Evolutionary conservation across 1,140 invertebrate genomes (phyloP).

Genomic region (Sycobia sp.): DNA sequence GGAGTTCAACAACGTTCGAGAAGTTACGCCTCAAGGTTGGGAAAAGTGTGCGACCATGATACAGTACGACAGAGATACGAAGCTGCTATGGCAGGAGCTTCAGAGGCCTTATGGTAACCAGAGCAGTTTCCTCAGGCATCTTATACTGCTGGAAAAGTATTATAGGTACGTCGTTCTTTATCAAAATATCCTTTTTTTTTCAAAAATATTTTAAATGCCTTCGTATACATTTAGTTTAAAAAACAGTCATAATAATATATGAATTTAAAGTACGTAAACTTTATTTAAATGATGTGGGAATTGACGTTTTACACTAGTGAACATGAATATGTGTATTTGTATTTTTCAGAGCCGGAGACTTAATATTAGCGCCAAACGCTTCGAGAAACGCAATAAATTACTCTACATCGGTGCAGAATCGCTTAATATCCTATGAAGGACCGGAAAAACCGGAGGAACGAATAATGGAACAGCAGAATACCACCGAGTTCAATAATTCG

Average conservation of each 20-base stretch:
- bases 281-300: too few species aligned
- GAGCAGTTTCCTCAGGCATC: constrained; percentile 79
- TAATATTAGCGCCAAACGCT: constrained; percentile 74
- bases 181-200: too few species aligned
- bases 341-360: constrained; percentile 69
- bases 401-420: constrained; percentile 77
- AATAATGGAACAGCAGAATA: constrained; percentile 49
- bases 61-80: constrained; percentile 81
- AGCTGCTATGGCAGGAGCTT: constrained; percentile 77
- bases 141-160: constrained; percentile 82
- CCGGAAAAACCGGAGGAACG: constrained; percentile 58
- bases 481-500: constrained; percentile 46
- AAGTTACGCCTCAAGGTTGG: constrained; percentile 78
- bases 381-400: constrained; percentile 76
- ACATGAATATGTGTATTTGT: too few species aligned
- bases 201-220: too few species aligned
- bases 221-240: too few species aligned
- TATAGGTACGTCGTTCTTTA: constrained; percentile 64
- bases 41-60: constrained; percentile 78
- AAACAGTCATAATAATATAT: too few species aligned
- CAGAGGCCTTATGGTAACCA: constrained; percentile 85
- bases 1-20: constrained; percentile 71
- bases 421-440: constrained; percentile 75
- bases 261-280: too few species aligned
- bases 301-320: too few species aligned